phyloP scores from a whole-genome alignment of 1,140 invertebrate species.

The Pogonus chalceus region DNA sequence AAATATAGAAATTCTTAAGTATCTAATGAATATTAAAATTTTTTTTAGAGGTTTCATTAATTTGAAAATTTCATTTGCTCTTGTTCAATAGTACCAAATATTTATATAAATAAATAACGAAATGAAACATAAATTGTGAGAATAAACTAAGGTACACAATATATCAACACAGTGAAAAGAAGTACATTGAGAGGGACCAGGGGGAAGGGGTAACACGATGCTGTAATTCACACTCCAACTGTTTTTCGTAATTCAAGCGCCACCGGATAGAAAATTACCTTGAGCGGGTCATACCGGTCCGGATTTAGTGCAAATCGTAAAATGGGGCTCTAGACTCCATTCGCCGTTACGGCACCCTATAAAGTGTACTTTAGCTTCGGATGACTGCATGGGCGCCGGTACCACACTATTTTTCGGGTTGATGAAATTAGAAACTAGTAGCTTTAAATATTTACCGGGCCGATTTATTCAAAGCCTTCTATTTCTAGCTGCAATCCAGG shows the following conservation, averaged over 20 bases:
- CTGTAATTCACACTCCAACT: conserved; percentile 25
- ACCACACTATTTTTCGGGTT: background rate
- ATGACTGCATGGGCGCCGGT: background rate
- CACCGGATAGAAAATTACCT: conserved; percentile 22
- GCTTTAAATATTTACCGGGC: no score
- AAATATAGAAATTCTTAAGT: no score
- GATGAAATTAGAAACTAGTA: background rate
- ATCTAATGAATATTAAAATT: no score
- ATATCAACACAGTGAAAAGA: conserved; percentile 7
- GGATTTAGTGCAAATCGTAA: conserved; percentile 14
- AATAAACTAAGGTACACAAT: conserved; percentile 7
- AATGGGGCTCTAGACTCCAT: conserved; percentile 10
- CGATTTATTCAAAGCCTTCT: no score
- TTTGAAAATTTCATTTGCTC: no score
- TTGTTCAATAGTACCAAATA: no score
- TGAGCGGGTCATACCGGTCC: conserved; percentile 7
- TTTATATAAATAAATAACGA: conserved; percentile 12
- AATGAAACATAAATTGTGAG: conserved; percentile 14
- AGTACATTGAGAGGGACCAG: background rate
- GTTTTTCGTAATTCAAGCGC: conserved; percentile 20
- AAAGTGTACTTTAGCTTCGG: background rate
- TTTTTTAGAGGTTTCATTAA: no score
- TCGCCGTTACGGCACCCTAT: conserved; percentile 11
- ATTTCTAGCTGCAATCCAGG: no score
- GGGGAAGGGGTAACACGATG: conserved; percentile 18